phyloP scores from a whole-genome alignment of 2,888 invertebrate species.

The Spodoptera exigua region DNA sequence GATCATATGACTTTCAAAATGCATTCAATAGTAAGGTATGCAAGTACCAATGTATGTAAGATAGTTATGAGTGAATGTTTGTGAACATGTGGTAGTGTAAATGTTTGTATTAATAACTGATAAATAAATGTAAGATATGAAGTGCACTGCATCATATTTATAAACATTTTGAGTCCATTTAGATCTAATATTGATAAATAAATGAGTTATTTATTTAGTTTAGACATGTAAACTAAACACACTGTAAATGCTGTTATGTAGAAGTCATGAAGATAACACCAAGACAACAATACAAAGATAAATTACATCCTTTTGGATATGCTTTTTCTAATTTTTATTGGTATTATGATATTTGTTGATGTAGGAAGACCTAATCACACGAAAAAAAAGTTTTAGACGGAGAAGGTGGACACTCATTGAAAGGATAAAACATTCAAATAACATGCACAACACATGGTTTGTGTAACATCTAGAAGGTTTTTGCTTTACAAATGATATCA shows the following conservation, averaged over 20 bases:
- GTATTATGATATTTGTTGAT: slow-evolving; percentile 1
- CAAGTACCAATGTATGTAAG: slow-evolving; percentile 14
- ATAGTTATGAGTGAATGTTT: slow-evolving; percentile 21
- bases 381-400: slow-evolving; percentile 26
- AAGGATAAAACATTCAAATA: slow-evolving; percentile 46
- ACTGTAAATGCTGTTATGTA: background rate
- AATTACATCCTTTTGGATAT: background rate
- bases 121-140: slow-evolving; percentile 22
- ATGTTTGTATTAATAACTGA: slow-evolving; percentile 18
- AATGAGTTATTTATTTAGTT: background rate
- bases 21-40: slow-evolving; percentile 39
- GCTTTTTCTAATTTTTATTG: background rate
- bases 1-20: slow-evolving; percentile 60
- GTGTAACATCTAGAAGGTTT: slow-evolving; percentile 14
- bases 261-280: background rate
- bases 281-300: too few species aligned
- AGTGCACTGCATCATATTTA: slow-evolving; percentile 13
- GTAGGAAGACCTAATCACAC: slow-evolving; percentile 14
- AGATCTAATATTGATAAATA: slow-evolving; percentile 2
- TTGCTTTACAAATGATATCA: slow-evolving; percentile 11
- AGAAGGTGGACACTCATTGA: slow-evolving; percentile 29
- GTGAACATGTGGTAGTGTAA: slow-evolving; percentile 22
- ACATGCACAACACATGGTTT: slow-evolving; percentile 52
- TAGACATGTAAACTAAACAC: background rate
- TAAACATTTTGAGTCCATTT: slow-evolving; percentile 5